Conservation (phyloP, 2,797 vertebrate species). For the Macrochelys suwanniensis region DNA sequence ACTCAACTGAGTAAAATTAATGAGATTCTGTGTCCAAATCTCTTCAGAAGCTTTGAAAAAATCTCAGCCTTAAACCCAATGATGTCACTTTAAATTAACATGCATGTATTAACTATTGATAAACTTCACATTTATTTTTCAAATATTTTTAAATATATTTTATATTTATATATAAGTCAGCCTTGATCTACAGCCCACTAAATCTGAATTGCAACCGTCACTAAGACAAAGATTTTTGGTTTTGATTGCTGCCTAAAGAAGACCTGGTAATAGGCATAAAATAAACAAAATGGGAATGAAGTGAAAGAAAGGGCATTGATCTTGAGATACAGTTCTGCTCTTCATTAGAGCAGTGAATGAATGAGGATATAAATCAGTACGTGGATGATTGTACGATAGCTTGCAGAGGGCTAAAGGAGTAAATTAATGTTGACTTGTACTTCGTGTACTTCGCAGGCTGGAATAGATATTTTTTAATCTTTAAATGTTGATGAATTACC, state of each 20-base stretch:
- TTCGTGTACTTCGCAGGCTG: not conserved
- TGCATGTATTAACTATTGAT: not conserved
- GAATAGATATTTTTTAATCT: not conserved
- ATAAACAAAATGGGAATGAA: not conserved
- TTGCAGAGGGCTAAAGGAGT: slow-evolving; percentile 1
- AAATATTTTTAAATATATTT: not conserved
- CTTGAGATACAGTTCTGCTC: not conserved
- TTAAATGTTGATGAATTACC: not conserved
- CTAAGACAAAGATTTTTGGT: not conserved
- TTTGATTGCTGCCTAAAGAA: not conserved
- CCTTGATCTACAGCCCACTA: not conserved
- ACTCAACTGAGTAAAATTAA: not conserved
- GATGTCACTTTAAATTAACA: not conserved
- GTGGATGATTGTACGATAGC: not conserved
- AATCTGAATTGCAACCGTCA: not conserved
- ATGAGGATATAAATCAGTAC: not conserved
- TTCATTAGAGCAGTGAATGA: slow-evolving; percentile 6
- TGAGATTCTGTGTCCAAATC: not conserved
- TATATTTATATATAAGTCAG: not conserved
- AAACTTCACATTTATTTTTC: not conserved
- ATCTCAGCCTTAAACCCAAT: not conserved
- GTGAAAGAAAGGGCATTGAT: not conserved
- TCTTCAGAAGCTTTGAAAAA: not conserved
- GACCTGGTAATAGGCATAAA: not conserved
- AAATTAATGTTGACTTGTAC: not conserved